Conservation (phyloP, 1,140 invertebrate genomes). For the Drosophila parvula region DNA sequence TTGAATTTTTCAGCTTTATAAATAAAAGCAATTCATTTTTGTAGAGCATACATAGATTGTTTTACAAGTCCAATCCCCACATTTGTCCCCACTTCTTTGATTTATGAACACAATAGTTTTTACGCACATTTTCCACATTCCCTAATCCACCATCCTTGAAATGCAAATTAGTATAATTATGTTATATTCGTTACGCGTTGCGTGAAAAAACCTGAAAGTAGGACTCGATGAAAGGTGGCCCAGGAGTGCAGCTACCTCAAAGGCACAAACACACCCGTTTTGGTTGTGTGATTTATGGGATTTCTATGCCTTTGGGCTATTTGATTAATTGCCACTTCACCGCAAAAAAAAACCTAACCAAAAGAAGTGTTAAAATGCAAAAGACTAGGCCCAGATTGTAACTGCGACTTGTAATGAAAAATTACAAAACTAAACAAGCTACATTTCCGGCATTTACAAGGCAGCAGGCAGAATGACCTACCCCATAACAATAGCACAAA, state of each 20-base stretch:
- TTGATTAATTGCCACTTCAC: slow-evolving; percentile 66
- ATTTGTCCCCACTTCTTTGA: slow-evolving; percentile 56
- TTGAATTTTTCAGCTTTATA: too few species aligned
- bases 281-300: slow-evolving; percentile 47
- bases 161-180: slow-evolving; percentile 80
- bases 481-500: slow-evolving; percentile 15
- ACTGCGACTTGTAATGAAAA: slow-evolving; percentile 55
- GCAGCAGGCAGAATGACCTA: slow-evolving; percentile 51
- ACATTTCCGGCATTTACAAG: slow-evolving; percentile 74
- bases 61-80: background rate
- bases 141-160: slow-evolving; percentile 41
- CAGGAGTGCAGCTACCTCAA: slow-evolving; percentile 38
- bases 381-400: slow-evolving; percentile 37
- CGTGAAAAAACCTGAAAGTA: slow-evolving; percentile 20
- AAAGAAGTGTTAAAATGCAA: slow-evolving; percentile 42
- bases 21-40: too few species aligned
- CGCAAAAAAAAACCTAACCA: slow-evolving; percentile 1
- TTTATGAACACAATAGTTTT: slow-evolving; percentile 72
- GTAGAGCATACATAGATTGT: slow-evolving; percentile 27
- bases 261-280: slow-evolving; percentile 29
- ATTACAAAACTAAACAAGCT: slow-evolving; percentile 55
- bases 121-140: slow-evolving; percentile 62
- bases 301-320: slow-evolving; percentile 47
- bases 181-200: slow-evolving; percentile 46
- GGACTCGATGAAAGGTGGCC: slow-evolving; percentile 45